Percentiles rank a stretch among this genome's conserved stretches.
Evolutionary conservation across 2,797 vertebrate species (phyloP).

Genomic region (Myripristis murdjan): DNA sequence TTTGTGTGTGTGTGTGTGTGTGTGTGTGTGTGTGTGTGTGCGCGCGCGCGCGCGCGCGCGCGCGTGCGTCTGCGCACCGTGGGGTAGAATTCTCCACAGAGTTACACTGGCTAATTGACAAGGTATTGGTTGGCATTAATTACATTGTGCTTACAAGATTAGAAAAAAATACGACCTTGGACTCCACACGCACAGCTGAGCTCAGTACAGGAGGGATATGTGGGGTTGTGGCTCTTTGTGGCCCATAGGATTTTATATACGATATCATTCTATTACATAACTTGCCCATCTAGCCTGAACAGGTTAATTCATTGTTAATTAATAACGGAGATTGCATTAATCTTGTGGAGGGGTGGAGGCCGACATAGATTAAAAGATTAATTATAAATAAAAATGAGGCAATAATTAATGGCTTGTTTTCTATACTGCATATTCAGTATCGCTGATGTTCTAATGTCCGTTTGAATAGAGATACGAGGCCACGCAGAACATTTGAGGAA

Average conservation of each 20-base stretch:
- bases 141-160: conserved; percentile 83
- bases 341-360: no score
- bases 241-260: neutral
- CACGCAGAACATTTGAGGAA: no score
- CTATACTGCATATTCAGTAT: no score
- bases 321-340: no score
- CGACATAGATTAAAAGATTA: no score
- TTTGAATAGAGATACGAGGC: neutral
- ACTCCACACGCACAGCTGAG: conserved; percentile 69
- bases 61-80: conserved; percentile 62
- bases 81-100: conserved; percentile 78
- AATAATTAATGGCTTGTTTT: no score
- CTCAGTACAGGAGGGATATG: conserved; percentile 22
- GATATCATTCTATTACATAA: no score
- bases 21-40: conserved; percentile 32
- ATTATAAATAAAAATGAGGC: no score
- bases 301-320: no score
- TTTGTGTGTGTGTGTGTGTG: conserved; percentile 16
- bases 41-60: conserved; percentile 29
- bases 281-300: no score
- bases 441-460: neutral
- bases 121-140: conserved; percentile 85
- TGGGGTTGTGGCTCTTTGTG: neutral
- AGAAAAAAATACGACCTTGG: conserved; percentile 52
- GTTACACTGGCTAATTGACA: conserved; percentile 82